Percentiles rank a stretch among this genome's conserved stretches.
Evolutionary conservation across 2,113 vertebrate genomes (phyloP).

Genomic region (Atractosteus spatula): DNA sequence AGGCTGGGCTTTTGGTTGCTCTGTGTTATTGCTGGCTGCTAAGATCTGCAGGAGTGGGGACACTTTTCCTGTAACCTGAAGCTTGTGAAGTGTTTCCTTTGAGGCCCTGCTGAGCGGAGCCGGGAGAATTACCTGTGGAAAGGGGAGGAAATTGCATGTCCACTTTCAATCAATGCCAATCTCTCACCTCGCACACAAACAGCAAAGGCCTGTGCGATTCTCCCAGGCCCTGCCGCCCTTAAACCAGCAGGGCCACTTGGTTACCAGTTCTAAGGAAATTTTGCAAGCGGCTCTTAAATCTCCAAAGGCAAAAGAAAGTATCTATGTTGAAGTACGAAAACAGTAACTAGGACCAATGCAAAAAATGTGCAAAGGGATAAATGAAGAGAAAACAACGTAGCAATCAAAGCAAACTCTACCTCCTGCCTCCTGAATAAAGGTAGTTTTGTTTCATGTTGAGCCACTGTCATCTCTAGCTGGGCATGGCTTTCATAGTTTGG

Average conservation of each 20-base stretch:
- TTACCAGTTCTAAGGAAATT: not conserved
- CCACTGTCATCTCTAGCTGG: no score
- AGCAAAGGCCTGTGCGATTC: constrained; percentile 43
- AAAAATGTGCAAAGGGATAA: no score
- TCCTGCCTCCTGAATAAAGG: no score
- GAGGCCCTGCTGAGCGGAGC: constrained; percentile 35
- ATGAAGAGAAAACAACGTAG: no score
- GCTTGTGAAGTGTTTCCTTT: constrained; percentile 5
- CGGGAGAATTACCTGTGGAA: constrained; percentile 43
- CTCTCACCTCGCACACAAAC: constrained; percentile 33
- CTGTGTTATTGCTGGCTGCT: constrained; percentile 48
- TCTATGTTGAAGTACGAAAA: not conserved
- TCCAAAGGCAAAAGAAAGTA: not conserved
- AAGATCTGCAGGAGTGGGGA: constrained; percentile 28
- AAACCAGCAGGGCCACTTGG: constrained; percentile 48
- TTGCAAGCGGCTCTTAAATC: not conserved
- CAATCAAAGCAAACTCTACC: no score
- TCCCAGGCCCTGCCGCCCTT: constrained; percentile 44
- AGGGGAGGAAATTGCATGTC: constrained; percentile 47
- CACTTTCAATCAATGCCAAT: constrained; percentile 53
- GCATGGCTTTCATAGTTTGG: no score
- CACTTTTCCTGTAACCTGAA: constrained; percentile 48
- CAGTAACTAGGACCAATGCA: no score
- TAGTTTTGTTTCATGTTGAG: no score
- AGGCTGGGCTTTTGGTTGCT: not conserved